Evolutionary conservation across 2,888 invertebrate genomes (phyloP), one percentile per base, ranked within the genome.

Genomic region (Parasteatoda lunata): DNA sequence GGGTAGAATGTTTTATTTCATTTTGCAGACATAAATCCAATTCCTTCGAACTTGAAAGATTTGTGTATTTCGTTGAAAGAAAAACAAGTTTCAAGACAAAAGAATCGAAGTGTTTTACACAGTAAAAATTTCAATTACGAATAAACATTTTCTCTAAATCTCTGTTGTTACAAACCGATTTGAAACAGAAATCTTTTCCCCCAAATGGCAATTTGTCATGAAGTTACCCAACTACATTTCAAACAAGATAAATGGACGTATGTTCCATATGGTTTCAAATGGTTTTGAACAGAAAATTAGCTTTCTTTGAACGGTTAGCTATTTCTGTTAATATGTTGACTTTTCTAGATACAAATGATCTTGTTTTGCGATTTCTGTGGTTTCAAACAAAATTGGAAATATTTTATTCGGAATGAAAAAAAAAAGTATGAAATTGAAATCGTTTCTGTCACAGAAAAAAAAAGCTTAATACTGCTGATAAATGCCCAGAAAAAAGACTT

Each of bases 121-220:
- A 11, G 59, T 72, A 80, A 78, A 64, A 78, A 78, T 78, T 78
- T 78, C 80, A 65, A 80, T 80, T 80, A 72, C 71, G 72, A 72
- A 51, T 51, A 51, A 65, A 51, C 78, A 78, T 5, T 78, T 80
- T 80, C 72, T 80, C 72, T 65, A 51, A 59, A n/a, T 59, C 7
- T 48, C 51, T 15, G 65, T 4, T 54, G 52, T 69, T 48, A 54
- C 47, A 54, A 65, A 65, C 59, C 71, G 72, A 81, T 81, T 81
- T 9, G 52, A 75, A 75, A 73, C 59, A 7, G 59, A 30, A 30
- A 30, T 70, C 65, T 72, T 72, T 77, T 75, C 73, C 54, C n/a
- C 11, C 9, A 81, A 54, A 54, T 81, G 59, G 54, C 66, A 81
- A 81, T 81, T 81, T 73, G 75, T 81, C 54, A 81, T 75, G 52